phyloP scores from a whole-genome alignment of 1,140 invertebrate species.

The Paramacrobiotus metropolitanus region DNA sequence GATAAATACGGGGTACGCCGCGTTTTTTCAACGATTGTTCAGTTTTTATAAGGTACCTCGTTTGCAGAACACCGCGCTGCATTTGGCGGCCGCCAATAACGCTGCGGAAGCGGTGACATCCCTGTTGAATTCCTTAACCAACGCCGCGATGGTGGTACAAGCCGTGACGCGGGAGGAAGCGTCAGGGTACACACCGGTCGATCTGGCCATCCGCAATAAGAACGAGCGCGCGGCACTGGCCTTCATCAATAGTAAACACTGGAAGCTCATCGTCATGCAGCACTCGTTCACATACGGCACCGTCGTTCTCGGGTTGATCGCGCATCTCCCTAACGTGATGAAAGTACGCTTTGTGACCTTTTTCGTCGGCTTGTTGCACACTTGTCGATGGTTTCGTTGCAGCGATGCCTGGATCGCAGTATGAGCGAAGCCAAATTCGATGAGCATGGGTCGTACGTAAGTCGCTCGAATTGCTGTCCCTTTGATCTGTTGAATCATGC shows the following conservation, averaged over 20 bases:
- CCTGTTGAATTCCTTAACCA: too few species aligned
- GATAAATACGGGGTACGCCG: background rate
- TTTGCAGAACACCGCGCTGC: background rate
- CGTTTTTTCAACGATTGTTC: too few species aligned
- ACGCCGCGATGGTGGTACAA: too few species aligned
- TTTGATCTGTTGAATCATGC: too few species aligned
- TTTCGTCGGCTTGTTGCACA: too few species aligned
- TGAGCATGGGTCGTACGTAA: too few species aligned
- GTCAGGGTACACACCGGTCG: background rate
- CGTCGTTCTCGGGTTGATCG: background rate
- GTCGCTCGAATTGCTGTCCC: too few species aligned
- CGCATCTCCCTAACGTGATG: background rate
- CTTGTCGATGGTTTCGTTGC: background rate
- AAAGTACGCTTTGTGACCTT: too few species aligned
- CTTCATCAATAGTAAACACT: background rate
- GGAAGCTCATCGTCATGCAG: background rate
- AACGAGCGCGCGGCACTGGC: background rate
- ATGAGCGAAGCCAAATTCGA: background rate
- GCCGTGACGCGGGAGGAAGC: background rate
- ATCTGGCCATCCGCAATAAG: background rate
- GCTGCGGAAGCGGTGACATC: background rate
- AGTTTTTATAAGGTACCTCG: too few species aligned
- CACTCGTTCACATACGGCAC: background rate
- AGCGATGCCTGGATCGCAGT: background rate
- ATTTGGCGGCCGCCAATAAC: background rate